Evolutionary conservation across 37 sponge, comb jelly and placozoan species (phyloP).

Genomic region (Agelas oroides): DNA sequence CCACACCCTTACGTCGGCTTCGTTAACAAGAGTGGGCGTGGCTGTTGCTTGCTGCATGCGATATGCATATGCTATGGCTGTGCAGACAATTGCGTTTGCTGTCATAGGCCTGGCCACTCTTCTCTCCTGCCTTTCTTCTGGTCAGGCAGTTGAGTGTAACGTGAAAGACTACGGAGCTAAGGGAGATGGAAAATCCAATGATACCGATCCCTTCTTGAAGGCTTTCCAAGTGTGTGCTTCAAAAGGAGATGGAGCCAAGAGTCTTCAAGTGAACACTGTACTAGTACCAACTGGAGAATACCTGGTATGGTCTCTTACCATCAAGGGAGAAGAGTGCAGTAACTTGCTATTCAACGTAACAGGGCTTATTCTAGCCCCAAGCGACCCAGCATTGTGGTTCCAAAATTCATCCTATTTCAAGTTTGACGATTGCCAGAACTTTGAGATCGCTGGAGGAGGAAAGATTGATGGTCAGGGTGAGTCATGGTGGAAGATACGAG

Average conservation of each 20-base stretch:
- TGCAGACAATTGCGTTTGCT: neutral
- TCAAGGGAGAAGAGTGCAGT: constrained; percentile 6
- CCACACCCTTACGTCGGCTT: too few species aligned
- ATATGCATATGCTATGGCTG: too few species aligned
- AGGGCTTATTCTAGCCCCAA: constrained; percentile 3
- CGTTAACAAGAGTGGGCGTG: too few species aligned
- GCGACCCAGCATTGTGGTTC: constrained; percentile 15
- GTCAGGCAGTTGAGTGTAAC: neutral
- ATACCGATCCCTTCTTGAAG: constrained; percentile 30
- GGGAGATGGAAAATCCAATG: constrained; percentile 31
- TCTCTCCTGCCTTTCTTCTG: too few species aligned
- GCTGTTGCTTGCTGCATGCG: too few species aligned
- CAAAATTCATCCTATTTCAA: neutral
- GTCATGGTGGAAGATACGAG: constrained; percentile 7
- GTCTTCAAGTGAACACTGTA: neutral
- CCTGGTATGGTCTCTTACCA: constrained; percentile 12
- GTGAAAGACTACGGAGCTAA: constrained; percentile 28
- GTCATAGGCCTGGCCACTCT: neutral
- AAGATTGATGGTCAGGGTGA: constrained; percentile 17
- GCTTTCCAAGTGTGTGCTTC: neutral
- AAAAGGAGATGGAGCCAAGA: neutral
- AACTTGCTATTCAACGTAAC: neutral
- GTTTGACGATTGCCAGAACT: constrained; percentile 19
- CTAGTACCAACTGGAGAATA: constrained; percentile 2
- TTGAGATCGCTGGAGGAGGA: constrained; percentile 8